A percentile compares a stretch with the other conserved stretches of the same genome.
Conservation (phyloP, 2,113 vertebrate genomes). For the Sander vitreus region DNA sequence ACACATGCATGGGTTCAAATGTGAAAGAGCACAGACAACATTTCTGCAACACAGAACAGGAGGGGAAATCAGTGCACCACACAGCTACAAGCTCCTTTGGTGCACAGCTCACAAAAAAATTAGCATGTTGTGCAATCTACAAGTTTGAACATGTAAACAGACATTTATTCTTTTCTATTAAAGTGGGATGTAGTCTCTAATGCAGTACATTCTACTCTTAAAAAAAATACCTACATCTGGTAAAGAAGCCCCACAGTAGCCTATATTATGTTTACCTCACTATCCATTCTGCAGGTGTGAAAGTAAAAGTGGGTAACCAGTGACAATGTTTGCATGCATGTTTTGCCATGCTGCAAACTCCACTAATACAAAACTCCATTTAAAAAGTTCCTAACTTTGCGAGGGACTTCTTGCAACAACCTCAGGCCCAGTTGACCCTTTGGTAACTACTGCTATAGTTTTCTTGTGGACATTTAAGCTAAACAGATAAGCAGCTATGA, state of each 20-base stretch:
- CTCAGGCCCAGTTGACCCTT: background rate
- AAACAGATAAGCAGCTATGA: background rate
- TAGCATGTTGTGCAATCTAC: slow-evolving; percentile 30
- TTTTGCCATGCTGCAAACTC: background rate
- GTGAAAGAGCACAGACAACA: slow-evolving; percentile 21
- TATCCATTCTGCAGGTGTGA: background rate
- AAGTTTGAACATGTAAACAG: slow-evolving; percentile 37
- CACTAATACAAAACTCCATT: background rate
- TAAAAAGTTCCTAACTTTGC: background rate
- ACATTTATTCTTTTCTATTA: background rate
- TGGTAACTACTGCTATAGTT: background rate
- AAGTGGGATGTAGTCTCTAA: too few species aligned
- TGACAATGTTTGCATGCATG: background rate
- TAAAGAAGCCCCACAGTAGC: background rate
- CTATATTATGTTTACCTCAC: background rate
- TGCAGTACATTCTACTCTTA: too few species aligned
- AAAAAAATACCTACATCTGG: background rate
- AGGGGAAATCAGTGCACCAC: background rate
- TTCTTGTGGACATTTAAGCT: background rate
- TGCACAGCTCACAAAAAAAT: background rate
- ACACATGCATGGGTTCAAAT: slow-evolving; percentile 30
- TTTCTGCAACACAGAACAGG: background rate
- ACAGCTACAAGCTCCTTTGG: background rate
- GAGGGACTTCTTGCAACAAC: background rate
- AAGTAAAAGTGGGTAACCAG: background rate